These are phyloP conservation scores for Stegophylla sp. DNA, from an alignment of 2,888 invertebrate species.

Conservation along the genomic window DNA sequence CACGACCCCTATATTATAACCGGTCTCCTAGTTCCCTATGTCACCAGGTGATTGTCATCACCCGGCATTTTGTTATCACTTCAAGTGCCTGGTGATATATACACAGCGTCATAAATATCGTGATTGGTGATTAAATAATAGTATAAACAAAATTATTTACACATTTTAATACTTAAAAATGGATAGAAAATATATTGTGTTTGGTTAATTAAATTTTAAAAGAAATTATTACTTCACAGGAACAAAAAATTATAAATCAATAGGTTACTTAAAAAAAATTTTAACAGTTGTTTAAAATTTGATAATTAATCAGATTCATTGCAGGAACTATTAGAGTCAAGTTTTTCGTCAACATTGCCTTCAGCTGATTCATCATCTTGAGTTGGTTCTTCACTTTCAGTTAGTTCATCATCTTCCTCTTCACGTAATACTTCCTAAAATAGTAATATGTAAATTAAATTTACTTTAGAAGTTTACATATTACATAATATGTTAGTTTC, in stretches of 20 bases:
- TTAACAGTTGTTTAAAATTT: neutral
- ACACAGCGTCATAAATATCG: neutral
- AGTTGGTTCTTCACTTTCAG: no score
- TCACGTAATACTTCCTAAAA: conserved; percentile 19
- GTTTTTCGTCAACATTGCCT: neutral
- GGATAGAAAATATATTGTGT: neutral
- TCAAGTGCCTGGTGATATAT: no score
- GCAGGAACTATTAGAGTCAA: neutral
- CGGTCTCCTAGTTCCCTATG: no score
- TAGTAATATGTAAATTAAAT: neutral
- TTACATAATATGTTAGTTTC: no score
- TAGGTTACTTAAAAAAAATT: neutral
- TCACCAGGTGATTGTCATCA: no score
- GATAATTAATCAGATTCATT: conserved; percentile 3
- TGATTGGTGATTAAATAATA: neutral
- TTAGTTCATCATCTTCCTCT: neutral
- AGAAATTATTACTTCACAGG: conserved; percentile 13
- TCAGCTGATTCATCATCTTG: neutral
- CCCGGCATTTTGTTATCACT: no score
- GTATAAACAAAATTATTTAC: neutral
- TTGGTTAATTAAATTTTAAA: neutral
- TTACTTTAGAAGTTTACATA: neutral
- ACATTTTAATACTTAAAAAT: neutral
- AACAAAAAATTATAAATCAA: conserved; percentile 2
- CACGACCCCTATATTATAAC: no score